phyloP scores from a whole-genome alignment of 2,888 invertebrate species.

The Germaria angustata region DNA sequence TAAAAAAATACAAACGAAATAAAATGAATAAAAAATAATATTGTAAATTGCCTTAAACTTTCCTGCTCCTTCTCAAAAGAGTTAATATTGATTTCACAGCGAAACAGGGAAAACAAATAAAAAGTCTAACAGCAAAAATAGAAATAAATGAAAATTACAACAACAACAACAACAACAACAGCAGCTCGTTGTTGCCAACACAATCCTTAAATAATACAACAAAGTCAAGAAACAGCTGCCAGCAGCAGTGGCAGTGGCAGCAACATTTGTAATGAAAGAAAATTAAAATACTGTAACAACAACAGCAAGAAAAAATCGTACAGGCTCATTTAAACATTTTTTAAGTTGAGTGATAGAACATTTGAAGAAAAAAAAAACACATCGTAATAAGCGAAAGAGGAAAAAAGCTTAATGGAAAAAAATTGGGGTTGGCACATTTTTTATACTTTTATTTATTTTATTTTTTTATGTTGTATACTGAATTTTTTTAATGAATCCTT shows the following conservation, averaged over 20 bases:
- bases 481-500: constrained; percentile 66
- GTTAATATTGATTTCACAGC: constrained; percentile 64
- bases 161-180: constrained; percentile 29
- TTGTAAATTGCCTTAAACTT: constrained; percentile 56
- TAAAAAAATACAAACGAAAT: constrained; percentile 15
- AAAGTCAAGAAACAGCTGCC: constrained; percentile 41
- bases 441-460: constrained; percentile 26
- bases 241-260: constrained; percentile 26
- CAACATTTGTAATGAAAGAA: constrained; percentile 49
- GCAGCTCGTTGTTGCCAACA: constrained; percentile 50
- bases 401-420: constrained; percentile 56
- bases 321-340: constrained; percentile 63
- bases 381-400: constrained; percentile 48
- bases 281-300: constrained; percentile 19
- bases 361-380: constrained; percentile 6
- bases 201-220: constrained; percentile 51
- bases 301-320: constrained; percentile 50
- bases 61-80: constrained; percentile 59
- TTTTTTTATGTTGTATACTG: constrained; percentile 49
- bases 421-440: constrained; percentile 65
- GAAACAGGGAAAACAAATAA: constrained; percentile 40
- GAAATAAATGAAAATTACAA: constrained; percentile 51
- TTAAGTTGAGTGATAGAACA: constrained; percentile 4
- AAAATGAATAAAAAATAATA: constrained; percentile 9
- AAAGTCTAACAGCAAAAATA: constrained; percentile 33